These are phyloP conservation scores for Cerastis leucographa DNA, from an alignment of 2,888 invertebrate species.

Conservation along the genomic window DNA sequence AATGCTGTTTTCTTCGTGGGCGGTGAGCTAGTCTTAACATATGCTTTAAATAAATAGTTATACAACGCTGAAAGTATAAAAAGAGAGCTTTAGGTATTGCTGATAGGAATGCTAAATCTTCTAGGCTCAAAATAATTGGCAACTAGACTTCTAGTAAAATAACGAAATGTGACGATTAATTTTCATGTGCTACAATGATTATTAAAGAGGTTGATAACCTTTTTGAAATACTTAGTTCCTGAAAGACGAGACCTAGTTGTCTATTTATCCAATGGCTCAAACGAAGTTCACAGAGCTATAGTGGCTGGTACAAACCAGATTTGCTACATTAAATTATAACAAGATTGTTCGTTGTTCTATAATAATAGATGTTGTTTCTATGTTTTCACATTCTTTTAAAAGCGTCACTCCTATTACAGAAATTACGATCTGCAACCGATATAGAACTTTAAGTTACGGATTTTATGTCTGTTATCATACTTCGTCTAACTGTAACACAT, in stretches of 20 bases:
- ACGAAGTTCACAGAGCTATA: neutral
- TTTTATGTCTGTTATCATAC: conserved; percentile 12
- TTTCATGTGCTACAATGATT: neutral
- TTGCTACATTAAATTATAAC: neutral
- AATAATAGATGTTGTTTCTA: neutral
- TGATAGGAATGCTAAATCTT: conserved; percentile 11
- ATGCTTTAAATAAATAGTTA: conserved; percentile 13
- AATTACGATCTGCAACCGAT: too few relatives aligned
- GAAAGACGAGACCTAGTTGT: neutral
- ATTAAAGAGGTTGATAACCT: neutral
- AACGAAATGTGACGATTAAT: conserved; percentile 1
- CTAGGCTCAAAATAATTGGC: conserved; percentile 26
- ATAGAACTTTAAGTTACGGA: neutral
- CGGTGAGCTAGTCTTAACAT: conserved; percentile 20
- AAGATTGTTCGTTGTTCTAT: neutral
- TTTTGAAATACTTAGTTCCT: neutral
- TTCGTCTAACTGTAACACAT: conserved; percentile 17
- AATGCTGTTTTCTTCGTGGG: conserved; percentile 12
- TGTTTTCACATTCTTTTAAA: neutral
- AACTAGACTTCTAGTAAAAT: conserved; percentile 13
- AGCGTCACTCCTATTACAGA: neutral
- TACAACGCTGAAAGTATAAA: conserved; percentile 10
- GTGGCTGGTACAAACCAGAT: neutral
- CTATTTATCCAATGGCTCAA: neutral
- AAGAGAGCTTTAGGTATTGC: conserved; percentile 9